These are phyloP conservation scores for Chrysogorgia sp. DNA, from an alignment of 92 coral and sea anemone species.

Conservation along the genomic window DNA sequence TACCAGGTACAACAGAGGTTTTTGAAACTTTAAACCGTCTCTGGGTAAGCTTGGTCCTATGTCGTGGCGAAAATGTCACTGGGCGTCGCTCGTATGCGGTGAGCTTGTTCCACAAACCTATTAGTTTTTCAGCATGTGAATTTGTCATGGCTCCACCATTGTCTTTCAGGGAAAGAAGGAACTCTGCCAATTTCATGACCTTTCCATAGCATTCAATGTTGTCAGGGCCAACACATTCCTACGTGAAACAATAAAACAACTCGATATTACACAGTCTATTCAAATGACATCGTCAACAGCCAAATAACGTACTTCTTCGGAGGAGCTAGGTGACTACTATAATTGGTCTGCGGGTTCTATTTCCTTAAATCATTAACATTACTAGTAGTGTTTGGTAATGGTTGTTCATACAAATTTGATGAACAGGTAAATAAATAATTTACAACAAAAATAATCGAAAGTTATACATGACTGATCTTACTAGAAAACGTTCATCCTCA, in stretches of 20 bases:
- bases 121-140: slow-evolving; percentile 45
- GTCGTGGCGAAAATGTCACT: slow-evolving; percentile 42
- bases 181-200: slow-evolving; percentile 54
- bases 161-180: slow-evolving; percentile 46
- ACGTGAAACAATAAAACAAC: not conserved
- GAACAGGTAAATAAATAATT: too few relatives aligned
- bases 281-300: not conserved
- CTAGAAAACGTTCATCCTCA: slow-evolving; percentile 58
- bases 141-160: slow-evolving; percentile 31
- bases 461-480: too few relatives aligned
- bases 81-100: slow-evolving; percentile 45
- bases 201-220: slow-evolving; percentile 52
- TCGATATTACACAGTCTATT: too few relatives aligned
- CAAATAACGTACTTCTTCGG: not conserved
- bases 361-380: too few relatives aligned
- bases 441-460: too few relatives aligned
- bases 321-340: too few relatives aligned
- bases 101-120: slow-evolving; percentile 55
- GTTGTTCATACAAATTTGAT: too few relatives aligned
- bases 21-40: slow-evolving; percentile 2
- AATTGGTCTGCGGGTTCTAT: too few relatives aligned
- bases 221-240: slow-evolving; percentile 63
- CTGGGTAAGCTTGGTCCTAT: slow-evolving; percentile 12
- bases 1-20: slow-evolving; percentile 14
- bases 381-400: too few relatives aligned